Evolutionary conservation across 2,888 invertebrate genomes (phyloP), one percentile per base, ranked within the genome.

Genomic region (Cylindroiulus punctatus): DNA sequence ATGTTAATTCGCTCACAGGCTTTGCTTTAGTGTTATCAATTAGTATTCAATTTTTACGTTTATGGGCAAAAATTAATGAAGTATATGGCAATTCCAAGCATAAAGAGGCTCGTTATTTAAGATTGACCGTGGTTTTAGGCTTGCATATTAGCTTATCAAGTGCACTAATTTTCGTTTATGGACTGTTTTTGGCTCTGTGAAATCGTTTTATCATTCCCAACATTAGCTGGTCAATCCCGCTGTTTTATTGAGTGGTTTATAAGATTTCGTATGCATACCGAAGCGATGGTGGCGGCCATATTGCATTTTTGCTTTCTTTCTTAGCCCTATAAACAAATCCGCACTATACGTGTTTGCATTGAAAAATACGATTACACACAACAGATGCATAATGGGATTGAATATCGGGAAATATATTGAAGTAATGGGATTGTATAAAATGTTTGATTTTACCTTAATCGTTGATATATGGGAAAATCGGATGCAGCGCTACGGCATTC

Each of bases 181-280:
- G 44, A 40, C 42, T 40, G 83, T 83, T 40, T 44, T 83, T 19
- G 17, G 44, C 42, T 26, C 22, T 22, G 22, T 42, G 40, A 83
- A 40, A 40, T 19, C 5, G 83, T 83, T 44, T 32, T 83, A 83
- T 83, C 83, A 83, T 83, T 83, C 44, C 0, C 26, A 83, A 40
- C 10, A 22, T 83, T 83, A 14, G 44, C n/a, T 40, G 76, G 57
- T 26, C 76, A 76, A 83, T 83, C 83, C 83, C 44, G 83, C 83
- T 83, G 83, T 83, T 83, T 83, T 83, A 83, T 83, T 4, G 83
- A 83, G 83, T 44, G 36, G 83, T 83, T 83, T 76, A 10, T 83
- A 83, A 83, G 42, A 42, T 83, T 83, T 40, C 83, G 22, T 40
- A n/a, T n/a, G 83, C 44, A n/a, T 17, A 26, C 26, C 47, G 14